These are phyloP conservation scores for Thamnaconus septentrionalis DNA, from an alignment of 2,113 vertebrate species.

Conservation along the genomic window DNA sequence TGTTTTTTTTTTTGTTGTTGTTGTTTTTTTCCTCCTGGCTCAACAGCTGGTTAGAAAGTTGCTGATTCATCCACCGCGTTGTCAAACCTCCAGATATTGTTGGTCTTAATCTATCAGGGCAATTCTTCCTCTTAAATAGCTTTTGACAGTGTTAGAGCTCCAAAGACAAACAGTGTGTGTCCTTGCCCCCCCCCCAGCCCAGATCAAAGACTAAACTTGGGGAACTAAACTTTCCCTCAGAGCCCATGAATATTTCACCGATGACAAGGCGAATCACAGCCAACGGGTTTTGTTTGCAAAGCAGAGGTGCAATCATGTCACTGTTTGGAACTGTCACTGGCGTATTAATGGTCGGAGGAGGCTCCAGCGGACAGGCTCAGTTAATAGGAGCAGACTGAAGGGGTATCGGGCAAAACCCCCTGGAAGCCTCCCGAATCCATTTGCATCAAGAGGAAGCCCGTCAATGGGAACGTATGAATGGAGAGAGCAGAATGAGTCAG, in stretches of 20 bases:
- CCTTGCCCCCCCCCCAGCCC: slow-evolving; percentile 47
- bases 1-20: no score
- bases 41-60: background rate
- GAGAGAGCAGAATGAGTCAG: slow-evolving; percentile 39
- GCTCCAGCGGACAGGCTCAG: slow-evolving; percentile 50
- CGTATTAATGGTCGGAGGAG: slow-evolving; percentile 62
- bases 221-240: slow-evolving; percentile 52
- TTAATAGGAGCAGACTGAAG: slow-evolving; percentile 63
- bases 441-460: slow-evolving; percentile 60
- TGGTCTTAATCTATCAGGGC: background rate
- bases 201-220: slow-evolving; percentile 52
- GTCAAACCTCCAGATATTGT: background rate
- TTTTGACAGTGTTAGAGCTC: slow-evolving; percentile 10
- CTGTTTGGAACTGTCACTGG: slow-evolving; percentile 68
- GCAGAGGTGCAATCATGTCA: slow-evolving; percentile 63
- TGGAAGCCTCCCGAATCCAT: slow-evolving; percentile 35
- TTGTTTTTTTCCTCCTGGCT: no score
- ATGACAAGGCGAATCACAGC: slow-evolving; percentile 74
- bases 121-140: background rate
- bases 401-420: slow-evolving; percentile 35
- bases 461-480: slow-evolving; percentile 59
- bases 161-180: slow-evolving; percentile 18
- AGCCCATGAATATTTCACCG: slow-evolving; percentile 75
- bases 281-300: slow-evolving; percentile 63
- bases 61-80: slow-evolving; percentile 16